Evolutionary conservation across 2,888 invertebrate species (phyloP).

Genomic region (Hartigia nigra): DNA sequence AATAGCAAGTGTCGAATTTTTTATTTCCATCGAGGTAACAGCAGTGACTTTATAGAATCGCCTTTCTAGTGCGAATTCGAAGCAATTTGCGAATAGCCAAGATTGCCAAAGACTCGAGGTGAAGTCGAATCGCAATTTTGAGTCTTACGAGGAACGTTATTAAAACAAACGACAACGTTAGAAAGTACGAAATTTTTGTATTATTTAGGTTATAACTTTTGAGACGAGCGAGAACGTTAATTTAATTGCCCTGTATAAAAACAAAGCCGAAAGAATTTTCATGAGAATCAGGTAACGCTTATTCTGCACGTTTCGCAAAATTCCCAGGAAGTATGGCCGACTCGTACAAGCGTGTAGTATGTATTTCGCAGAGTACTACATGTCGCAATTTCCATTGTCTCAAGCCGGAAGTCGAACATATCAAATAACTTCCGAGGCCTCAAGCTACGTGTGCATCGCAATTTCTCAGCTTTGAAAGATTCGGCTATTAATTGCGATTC

Average conservation of each 20-base stretch:
- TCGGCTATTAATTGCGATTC: not conserved
- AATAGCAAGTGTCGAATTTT: not conserved
- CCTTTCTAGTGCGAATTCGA: not conserved
- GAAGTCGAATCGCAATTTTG: not conserved
- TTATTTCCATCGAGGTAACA: not conserved
- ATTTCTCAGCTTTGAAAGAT: not conserved
- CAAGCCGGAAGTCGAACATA: not conserved
- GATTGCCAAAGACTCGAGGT: not conserved
- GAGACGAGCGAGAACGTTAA: not conserved
- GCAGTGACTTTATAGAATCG: not conserved
- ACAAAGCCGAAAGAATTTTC: not conserved
- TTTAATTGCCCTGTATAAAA: not conserved
- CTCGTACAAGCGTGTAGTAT: not conserved
- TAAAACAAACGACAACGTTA: not conserved
- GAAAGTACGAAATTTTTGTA: not conserved
- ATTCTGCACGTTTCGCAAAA: not conserved
- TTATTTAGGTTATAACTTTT: not conserved
- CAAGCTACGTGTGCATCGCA: not conserved
- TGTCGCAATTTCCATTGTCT: not conserved
- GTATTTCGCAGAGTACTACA: not conserved
- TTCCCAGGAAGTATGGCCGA: not conserved
- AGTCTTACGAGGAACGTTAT: no score
- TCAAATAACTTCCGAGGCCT: not conserved
- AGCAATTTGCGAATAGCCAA: not conserved
- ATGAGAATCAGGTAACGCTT: not conserved